Evolutionary conservation across 2,888 invertebrate species (phyloP), one percentile per base, ranked within the genome.

Genomic region (Empis stercorea): DNA sequence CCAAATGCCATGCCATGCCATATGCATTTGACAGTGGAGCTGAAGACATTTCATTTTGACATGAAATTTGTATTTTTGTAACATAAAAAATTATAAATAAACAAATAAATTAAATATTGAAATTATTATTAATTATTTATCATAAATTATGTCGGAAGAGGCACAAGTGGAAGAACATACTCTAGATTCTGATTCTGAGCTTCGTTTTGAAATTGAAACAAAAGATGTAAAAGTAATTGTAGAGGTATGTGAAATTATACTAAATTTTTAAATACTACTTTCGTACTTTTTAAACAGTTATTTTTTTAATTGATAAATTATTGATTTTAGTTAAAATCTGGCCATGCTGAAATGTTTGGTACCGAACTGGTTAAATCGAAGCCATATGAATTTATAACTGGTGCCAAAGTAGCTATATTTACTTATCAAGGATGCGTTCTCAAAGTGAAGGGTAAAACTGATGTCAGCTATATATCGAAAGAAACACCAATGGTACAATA

Each of bases 401-500:
- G 94, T 1, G 86, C 94, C 2, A 96, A 97, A 72, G 84, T 94
- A 10, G 96, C 96, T 0, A 84, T 97, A 15, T 99, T 86, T 62
- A 93, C 96, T 2, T 99, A 91, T 84, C 92, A 95, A 62, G 94
- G 94, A 2, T 96, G 96, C 62, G 79, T 79, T 0, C 70, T 97
- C 1, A 87, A 88, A 67, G 67, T 96, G 11, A 75, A 78, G 49
- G 97, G 96, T 2, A 83, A 82, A 64, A 87, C 92, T 2, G 95
- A 95, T 67, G 92, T 92, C 23, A 89, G 86, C 54, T 97, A 97
- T 65, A 79, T 93, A 0, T 91, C 96, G 0, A 92, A 91, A 65
- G 94, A 96, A 63, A 97, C 97, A 0, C 96, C 96, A 1, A 96
- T 95, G 94, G 75, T 82, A 10, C 82, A 94, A 54, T 99, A 99